A percentile compares a stretch with the other conserved stretches of the same genome.
phyloP scores from a whole-genome alignment of 2,113 vertebrate species.

The Ctenomys sociabilis region DNA sequence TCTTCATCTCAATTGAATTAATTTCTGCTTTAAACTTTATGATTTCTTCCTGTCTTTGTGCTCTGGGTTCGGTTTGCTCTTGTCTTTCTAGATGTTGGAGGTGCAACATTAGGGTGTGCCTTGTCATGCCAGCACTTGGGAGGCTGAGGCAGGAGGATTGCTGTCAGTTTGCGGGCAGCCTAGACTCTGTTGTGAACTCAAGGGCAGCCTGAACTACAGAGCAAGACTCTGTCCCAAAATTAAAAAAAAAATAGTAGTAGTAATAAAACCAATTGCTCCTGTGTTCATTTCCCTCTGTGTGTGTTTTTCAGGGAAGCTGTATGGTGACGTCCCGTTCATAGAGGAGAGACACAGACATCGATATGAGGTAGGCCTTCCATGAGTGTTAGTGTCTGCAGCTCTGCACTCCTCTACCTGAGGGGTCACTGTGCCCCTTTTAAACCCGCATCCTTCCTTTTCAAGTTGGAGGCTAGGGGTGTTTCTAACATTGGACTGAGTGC shows the following conservation, averaged over 20 bases:
- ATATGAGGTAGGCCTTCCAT: constrained; percentile 84
- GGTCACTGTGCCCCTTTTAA: neutral
- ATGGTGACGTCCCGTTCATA: constrained; percentile 85
- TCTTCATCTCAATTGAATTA: no score
- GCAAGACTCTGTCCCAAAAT: neutral
- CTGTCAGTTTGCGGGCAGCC: neutral
- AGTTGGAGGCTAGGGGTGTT: neutral
- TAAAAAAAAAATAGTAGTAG: neutral
- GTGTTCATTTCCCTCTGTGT: constrained; percentile 54
- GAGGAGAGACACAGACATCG: constrained; percentile 90
- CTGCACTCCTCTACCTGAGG: neutral
- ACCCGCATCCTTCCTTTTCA: neutral
- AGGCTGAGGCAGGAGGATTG: neutral
- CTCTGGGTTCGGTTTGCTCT: no score
- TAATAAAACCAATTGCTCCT: neutral
- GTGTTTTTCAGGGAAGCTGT: constrained; percentile 86
- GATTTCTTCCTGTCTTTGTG: no score
- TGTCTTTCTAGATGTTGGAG: no score
- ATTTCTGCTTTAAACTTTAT: no score
- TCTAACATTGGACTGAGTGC: neutral
- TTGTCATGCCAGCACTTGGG: neutral
- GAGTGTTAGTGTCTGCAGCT: neutral
- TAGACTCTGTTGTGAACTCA: neutral
- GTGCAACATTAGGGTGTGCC: no score
- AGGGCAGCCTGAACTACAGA: neutral